A percentile compares a stretch with the other conserved stretches of the same genome.
phyloP scores from a whole-genome alignment of 2,113 vertebrate species.

The Geothlypis trichas region DNA sequence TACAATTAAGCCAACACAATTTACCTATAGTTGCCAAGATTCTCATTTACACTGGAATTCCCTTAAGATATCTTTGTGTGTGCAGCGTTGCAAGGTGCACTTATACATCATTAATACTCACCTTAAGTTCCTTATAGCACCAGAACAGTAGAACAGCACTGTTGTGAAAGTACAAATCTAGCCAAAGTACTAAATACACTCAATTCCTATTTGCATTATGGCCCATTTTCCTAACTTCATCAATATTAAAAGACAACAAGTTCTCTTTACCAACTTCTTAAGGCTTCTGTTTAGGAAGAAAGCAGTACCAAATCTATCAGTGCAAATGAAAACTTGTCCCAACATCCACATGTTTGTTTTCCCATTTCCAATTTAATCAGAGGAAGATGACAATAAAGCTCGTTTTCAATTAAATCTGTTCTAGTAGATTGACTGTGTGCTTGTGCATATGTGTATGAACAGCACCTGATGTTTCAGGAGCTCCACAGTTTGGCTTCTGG shows the following conservation, averaged over 20 bases:
- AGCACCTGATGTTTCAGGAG: background rate
- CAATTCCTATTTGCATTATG: background rate
- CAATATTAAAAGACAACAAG: background rate
- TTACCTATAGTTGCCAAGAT: background rate
- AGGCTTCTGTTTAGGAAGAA: background rate
- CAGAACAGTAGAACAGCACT: background rate
- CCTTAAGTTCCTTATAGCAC: background rate
- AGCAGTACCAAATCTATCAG: background rate
- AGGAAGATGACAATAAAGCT: background rate
- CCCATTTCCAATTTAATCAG: background rate
- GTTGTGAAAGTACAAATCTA: background rate
- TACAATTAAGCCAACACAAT: background rate
- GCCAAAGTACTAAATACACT: background rate
- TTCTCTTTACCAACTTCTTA: background rate
- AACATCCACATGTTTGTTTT: background rate
- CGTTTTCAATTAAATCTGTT: slow-evolving; percentile 3
- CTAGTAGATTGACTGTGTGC: background rate
- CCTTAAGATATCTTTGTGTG: background rate
- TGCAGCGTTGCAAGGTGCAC: background rate
- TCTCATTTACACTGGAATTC: background rate
- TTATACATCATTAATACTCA: background rate
- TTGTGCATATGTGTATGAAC: rapidly evolving
- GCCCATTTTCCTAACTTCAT: background rate
- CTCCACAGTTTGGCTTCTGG: background rate
- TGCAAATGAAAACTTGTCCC: background rate